phyloP scores from a whole-genome alignment of 2,797 vertebrate species.

The Micromesistius poutassou region DNA sequence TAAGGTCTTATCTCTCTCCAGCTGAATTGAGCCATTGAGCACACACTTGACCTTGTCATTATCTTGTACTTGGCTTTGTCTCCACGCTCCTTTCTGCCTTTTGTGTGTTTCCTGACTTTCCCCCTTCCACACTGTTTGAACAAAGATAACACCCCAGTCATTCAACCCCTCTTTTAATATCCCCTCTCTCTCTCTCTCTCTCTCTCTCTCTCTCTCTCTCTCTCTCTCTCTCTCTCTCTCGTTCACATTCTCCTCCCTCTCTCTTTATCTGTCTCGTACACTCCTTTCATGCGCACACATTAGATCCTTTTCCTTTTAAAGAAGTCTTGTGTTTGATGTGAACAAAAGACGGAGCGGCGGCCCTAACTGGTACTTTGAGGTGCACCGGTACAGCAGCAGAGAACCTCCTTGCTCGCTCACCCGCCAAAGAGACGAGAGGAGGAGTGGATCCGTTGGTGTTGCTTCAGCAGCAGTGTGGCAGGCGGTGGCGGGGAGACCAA shows the following conservation, averaged over 20 bases:
- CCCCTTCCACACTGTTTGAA: conserved; percentile 64
- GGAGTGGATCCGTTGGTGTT: not conserved
- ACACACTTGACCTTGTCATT: conserved; percentile 72
- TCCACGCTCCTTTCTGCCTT: conserved; percentile 55
- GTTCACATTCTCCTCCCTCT: not conserved
- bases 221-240: not conserved
- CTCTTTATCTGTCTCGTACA: conserved; percentile 14
- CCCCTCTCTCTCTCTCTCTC: conserved; percentile 17
- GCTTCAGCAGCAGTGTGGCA: not conserved
- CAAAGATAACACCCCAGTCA: conserved; percentile 62
- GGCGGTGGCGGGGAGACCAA: not conserved
- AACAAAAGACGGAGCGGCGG: conserved; percentile 47
- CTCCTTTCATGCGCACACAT: not conserved
- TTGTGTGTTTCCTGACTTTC: conserved; percentile 63
- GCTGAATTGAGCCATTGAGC: conserved; percentile 67
- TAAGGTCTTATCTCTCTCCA: conserved; percentile 55
- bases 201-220: not conserved
- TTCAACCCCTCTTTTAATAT: conserved; percentile 23
- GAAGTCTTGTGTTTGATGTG: conserved; percentile 51
- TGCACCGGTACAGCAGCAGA: conserved; percentile 21
- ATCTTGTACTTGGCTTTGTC: conserved; percentile 71
- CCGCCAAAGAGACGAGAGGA: conserved; percentile 28
- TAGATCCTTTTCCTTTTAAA: conserved; percentile 23
- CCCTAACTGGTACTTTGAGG: conserved; percentile 47
- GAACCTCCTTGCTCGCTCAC: conserved; percentile 31